Evolutionary conservation across 1,140 invertebrate genomes (phyloP).

Genomic region (Drosophila serrata): DNA sequence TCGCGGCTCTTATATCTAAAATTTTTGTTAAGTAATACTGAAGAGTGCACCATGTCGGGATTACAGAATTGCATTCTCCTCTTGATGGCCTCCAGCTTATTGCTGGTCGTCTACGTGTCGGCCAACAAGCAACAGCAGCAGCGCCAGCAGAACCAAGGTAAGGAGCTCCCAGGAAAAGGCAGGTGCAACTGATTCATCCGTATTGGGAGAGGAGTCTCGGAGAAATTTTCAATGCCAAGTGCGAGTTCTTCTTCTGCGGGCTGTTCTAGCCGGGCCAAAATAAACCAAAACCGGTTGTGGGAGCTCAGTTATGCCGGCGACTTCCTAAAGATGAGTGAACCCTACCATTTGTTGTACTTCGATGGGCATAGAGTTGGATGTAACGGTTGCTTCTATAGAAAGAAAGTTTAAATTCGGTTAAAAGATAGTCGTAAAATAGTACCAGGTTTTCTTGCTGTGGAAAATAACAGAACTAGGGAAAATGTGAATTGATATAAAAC

Average conservation of each 20-base stretch:
- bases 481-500: background rate
- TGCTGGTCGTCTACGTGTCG: constrained; percentile 42
- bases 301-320: constrained; percentile 22
- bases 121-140: constrained; percentile 65
- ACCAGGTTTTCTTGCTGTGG: background rate
- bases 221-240: constrained; percentile 55
- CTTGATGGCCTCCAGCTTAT: constrained; percentile 53
- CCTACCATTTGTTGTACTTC: constrained; percentile 25
- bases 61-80: constrained; percentile 52
- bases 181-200: constrained; percentile 29
- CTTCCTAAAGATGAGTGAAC: constrained; percentile 38
- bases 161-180: constrained; percentile 18
- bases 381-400: constrained; percentile 15
- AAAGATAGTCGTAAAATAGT: background rate
- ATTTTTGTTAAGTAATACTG: constrained; percentile 37
- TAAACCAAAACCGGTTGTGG: constrained; percentile 65
- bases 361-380: constrained; percentile 33
- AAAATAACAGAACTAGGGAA: background rate
- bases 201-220: constrained; percentile 8
- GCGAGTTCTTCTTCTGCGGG: constrained; percentile 7
- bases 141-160: constrained; percentile 68
- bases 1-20: background rate
- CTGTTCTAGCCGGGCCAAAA: constrained; percentile 65
- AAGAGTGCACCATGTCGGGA: constrained; percentile 58
- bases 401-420: background rate